These are phyloP conservation scores for Muscidifurax raptorellus DNA, from an alignment of 1,140 invertebrate species.

Conservation along the genomic window DNA sequence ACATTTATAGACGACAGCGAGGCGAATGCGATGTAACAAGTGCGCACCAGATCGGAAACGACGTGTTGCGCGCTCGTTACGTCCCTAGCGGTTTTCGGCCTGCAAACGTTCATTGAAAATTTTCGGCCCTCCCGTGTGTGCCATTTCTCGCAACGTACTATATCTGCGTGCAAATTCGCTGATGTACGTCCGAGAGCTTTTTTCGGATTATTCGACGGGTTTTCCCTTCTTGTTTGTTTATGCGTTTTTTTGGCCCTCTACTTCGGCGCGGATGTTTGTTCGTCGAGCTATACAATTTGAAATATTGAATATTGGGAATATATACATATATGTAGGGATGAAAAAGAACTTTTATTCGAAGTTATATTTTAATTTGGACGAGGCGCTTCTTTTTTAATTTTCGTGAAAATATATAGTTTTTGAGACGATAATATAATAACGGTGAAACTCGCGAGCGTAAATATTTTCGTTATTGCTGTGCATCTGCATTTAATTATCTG, in stretches of 20 bases:
- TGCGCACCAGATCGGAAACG: slow-evolving; percentile 16
- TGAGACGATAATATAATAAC: no score
- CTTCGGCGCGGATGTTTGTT: background rate
- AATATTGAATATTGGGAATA: slow-evolving; percentile 2
- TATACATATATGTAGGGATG: no score
- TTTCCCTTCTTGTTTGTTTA: background rate
- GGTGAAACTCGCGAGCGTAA: no score
- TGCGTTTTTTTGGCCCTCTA: background rate
- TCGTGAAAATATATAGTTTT: no score
- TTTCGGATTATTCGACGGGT: no score
- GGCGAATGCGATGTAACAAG: slow-evolving; percentile 3
- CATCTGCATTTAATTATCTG: no score
- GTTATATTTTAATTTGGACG: no score
- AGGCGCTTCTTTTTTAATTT: no score
- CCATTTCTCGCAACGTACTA: background rate
- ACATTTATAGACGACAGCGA: slow-evolving; percentile 17
- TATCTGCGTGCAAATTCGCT: background rate
- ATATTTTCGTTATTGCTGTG: no score
- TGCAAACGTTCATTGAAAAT: background rate
- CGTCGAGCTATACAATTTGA: background rate
- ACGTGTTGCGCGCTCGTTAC: slow-evolving; percentile 1
- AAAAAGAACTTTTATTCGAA: no score
- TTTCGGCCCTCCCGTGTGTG: background rate
- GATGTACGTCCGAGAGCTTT: no score
- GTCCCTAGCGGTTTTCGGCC: slow-evolving; percentile 29